A percentile compares a stretch with the other conserved stretches of the same genome.
These are phyloP conservation scores for Epinephelus fuscoguttatus DNA, from an alignment of 2,113 vertebrate genomes.

Conservation along the genomic window DNA sequence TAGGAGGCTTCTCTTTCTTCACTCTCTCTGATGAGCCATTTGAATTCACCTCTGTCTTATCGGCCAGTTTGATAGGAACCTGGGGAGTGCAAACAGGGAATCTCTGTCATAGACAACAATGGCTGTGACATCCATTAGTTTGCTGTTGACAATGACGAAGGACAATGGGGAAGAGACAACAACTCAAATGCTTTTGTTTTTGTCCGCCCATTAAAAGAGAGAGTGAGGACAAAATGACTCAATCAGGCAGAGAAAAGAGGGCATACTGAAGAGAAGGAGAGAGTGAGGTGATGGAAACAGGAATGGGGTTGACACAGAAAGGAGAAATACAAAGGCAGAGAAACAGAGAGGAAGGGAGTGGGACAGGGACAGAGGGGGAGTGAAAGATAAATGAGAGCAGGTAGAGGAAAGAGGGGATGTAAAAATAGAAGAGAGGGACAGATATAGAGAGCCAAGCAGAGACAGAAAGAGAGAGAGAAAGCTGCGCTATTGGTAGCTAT, in stretches of 20 bases:
- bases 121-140: slow-evolving; percentile 47
- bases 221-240: slow-evolving; percentile 69
- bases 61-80: slow-evolving; percentile 79
- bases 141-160: slow-evolving; percentile 40
- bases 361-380: slow-evolving; percentile 70
- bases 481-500: slow-evolving; percentile 81
- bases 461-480: slow-evolving; percentile 65
- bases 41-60: slow-evolving; percentile 78
- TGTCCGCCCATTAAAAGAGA: slow-evolving; percentile 61
- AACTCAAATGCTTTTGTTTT: slow-evolving; percentile 65
- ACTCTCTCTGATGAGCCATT: slow-evolving; percentile 72
- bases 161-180: slow-evolving; percentile 36
- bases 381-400: slow-evolving; percentile 84
- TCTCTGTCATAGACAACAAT: slow-evolving; percentile 52
- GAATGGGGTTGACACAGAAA: slow-evolving; percentile 77
- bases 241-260: slow-evolving; percentile 75
- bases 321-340: slow-evolving; percentile 76
- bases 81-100: slow-evolving; percentile 69
- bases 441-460: slow-evolving; percentile 76
- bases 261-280: slow-evolving; percentile 65
- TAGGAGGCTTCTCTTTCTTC: slow-evolving; percentile 70
- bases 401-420: slow-evolving; percentile 80
- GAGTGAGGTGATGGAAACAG: slow-evolving; percentile 73
- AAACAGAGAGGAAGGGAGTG: slow-evolving; percentile 66
- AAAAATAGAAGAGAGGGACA: slow-evolving; percentile 82